phyloP scores from a whole-genome alignment of 2,113 vertebrate genomes.

The Carettochelys insculpta region DNA sequence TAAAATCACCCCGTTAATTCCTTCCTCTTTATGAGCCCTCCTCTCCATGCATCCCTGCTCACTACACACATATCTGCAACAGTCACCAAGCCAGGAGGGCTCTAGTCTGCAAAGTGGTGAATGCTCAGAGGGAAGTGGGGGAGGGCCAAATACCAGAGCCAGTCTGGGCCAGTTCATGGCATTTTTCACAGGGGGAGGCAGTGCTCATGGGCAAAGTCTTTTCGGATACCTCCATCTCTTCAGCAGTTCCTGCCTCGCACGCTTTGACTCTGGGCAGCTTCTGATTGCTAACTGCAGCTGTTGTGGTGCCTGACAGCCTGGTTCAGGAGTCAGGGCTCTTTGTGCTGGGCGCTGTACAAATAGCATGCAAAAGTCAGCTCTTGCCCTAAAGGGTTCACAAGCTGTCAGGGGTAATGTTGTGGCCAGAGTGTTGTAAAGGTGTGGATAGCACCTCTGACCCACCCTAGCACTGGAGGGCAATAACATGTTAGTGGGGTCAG shows the following conservation, averaged over 20 bases:
- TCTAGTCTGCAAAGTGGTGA: not conserved
- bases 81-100: not conserved
- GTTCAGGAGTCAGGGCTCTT: not conserved
- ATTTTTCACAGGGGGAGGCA: not conserved
- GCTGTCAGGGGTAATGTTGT: not conserved
- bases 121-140: not conserved
- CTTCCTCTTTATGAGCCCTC: constrained; percentile 19
- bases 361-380: not conserved
- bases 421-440: not conserved
- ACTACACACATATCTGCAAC: not conserved
- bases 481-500: not conserved
- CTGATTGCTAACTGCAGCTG: constrained; percentile 1
- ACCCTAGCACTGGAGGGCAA: not conserved
- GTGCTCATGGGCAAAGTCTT: not conserved
- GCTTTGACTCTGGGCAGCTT: not conserved
- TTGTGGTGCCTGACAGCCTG: not conserved
- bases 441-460: not conserved
- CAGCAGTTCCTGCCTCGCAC: not conserved
- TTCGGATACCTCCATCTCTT: not conserved
- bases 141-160: not conserved
- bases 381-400: not conserved
- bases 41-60: not conserved
- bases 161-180: not conserved
- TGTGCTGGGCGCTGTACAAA: not conserved
- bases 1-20: constrained; percentile 23